Conservation (phyloP, 2,113 vertebrate species). For the Phylloscopus trochilus region DNA sequence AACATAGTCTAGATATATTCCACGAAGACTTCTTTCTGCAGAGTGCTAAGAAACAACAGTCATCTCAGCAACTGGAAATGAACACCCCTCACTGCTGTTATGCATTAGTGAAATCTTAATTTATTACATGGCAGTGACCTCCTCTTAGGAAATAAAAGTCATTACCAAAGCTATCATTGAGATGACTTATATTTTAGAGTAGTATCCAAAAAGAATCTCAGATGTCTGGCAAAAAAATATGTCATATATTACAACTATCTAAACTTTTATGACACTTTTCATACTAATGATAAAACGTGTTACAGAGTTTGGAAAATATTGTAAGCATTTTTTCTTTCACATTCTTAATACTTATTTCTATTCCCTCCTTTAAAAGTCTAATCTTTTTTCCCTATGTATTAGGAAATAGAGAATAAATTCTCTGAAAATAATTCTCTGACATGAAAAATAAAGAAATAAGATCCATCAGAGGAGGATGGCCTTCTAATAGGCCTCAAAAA, state of each 20-base stretch:
- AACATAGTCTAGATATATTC: neutral
- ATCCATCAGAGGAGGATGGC: neutral
- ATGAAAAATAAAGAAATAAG: neutral
- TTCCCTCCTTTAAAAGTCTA: neutral
- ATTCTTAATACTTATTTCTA: neutral
- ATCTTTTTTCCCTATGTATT: neutral
- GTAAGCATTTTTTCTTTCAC: neutral
- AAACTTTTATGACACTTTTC: neutral
- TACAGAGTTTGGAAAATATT: neutral
- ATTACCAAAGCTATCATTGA: neutral
- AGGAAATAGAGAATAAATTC: neutral
- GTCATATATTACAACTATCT: slow-evolving; percentile 9
- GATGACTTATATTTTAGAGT: neutral
- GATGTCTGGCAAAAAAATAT: slow-evolving; percentile 14
- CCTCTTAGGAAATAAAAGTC: neutral
- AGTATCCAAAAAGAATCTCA: slow-evolving; percentile 5
- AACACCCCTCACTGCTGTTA: neutral
- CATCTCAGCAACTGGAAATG: neutral
- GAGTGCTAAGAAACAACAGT: neutral
- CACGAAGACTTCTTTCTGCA: fast-evolving
- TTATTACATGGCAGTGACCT: neutral
- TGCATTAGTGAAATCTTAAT: neutral
- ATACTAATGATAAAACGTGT: neutral
- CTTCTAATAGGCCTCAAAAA: neutral
- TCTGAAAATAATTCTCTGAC: neutral